Conservation (phyloP, 2,797 vertebrate species). For the Micromesistius poutassou region DNA sequence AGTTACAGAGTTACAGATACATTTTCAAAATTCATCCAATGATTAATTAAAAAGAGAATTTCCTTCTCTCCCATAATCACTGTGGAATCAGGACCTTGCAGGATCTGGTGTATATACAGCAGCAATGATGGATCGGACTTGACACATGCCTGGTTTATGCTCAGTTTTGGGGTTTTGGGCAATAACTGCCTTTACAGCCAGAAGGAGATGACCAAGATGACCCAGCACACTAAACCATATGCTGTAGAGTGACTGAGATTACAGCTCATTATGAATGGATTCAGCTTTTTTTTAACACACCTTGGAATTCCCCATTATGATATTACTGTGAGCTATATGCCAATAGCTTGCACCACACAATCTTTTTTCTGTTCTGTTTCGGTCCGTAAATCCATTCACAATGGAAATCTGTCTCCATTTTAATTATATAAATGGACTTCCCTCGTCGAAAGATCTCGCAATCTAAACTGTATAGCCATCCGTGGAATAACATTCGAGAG, state of each 20-base stretch:
- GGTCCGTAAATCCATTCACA: slow-evolving; percentile 13
- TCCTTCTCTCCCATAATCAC: slow-evolving; percentile 38
- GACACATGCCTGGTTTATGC: slow-evolving; percentile 59
- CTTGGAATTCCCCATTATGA: slow-evolving; percentile 39
- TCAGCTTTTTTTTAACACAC: slow-evolving; percentile 48
- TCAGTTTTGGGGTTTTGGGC: slow-evolving; percentile 47
- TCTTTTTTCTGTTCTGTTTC: slow-evolving; percentile 17
- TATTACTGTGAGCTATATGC: slow-evolving; percentile 26
- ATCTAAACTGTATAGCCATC: not conserved
- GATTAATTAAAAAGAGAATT: not conserved
- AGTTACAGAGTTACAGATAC: too few species aligned
- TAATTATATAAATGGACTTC: slow-evolving; percentile 9
- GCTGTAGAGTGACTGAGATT: slow-evolving; percentile 52
- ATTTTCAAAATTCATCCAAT: not conserved
- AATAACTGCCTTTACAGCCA: slow-evolving; percentile 58
- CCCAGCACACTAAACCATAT: slow-evolving; percentile 47
- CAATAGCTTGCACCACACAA: slow-evolving; percentile 9
- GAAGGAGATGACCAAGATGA: slow-evolving; percentile 38
- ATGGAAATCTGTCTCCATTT: not conserved
- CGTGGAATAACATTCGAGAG: slow-evolving; percentile 12
- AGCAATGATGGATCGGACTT: slow-evolving; percentile 36
- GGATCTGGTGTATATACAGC: slow-evolving; percentile 35
- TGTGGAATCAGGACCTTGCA: slow-evolving; percentile 58
- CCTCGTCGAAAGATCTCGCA: not conserved
- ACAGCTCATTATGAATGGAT: slow-evolving; percentile 53